Evolutionary conservation across 2,888 invertebrate genomes (phyloP).

Genomic region (Ecliptopera silaceata): DNA sequence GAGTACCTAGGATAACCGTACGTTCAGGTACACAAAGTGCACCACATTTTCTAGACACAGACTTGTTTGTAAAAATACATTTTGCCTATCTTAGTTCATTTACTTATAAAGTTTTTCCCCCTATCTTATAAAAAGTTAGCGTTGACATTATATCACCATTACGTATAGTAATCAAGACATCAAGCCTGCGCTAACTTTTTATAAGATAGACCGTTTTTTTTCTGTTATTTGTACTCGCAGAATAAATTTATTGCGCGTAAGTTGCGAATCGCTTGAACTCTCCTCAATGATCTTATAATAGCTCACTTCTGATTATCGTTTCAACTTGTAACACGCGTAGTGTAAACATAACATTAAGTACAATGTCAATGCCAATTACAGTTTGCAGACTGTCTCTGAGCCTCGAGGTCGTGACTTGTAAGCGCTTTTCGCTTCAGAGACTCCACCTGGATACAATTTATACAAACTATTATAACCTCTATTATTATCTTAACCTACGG

Average conservation of each 20-base stretch:
- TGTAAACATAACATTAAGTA: conserved; percentile 40
- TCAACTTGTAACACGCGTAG: conserved; percentile 34
- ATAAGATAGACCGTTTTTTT: too few relatives aligned
- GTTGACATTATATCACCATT: conserved; percentile 1
- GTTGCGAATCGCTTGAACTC: conserved; percentile 11
- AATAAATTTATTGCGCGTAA: background rate
- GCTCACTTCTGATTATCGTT: conserved; percentile 12
- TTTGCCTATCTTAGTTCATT: background rate
- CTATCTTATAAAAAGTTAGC: background rate
- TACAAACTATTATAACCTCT: conserved; percentile 33
- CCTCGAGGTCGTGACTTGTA: conserved; percentile 47
- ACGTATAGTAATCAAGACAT: too few relatives aligned
- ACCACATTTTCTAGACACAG: conserved; percentile 3
- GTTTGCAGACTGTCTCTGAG: conserved; percentile 46
- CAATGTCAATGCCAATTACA: conserved; percentile 61
- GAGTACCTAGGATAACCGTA: background rate
- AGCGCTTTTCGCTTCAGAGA: conserved; percentile 34
- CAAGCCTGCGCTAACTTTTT: too few relatives aligned
- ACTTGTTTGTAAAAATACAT: background rate
- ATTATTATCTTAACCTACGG: background rate
- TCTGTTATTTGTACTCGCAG: too few relatives aligned
- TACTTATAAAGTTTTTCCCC: too few relatives aligned
- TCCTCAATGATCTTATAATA: conserved; percentile 28
- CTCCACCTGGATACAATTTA: conserved; percentile 34
- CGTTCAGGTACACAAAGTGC: background rate